These are phyloP conservation scores for Petaurus breviceps DNA, from an alignment of 2,113 vertebrate species.

Conservation along the genomic window DNA sequence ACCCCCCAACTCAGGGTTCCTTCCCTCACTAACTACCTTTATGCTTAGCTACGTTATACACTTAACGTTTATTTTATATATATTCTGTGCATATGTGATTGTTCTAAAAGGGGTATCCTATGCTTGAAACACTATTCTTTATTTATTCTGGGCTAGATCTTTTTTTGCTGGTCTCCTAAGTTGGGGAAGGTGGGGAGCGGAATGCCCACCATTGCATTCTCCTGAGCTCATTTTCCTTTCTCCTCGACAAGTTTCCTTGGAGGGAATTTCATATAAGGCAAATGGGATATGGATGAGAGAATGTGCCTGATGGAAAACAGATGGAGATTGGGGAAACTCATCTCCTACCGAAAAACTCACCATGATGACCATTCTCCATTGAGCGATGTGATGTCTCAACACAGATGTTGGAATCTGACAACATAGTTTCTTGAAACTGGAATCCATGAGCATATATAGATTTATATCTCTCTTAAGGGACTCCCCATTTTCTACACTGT, in stretches of 20 bases:
- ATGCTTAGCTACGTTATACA: too few species aligned
- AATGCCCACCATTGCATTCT: not conserved
- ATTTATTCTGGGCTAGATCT: not conserved
- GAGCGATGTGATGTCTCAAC: not conserved
- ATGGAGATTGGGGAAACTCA: not conserved
- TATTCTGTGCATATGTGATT: not conserved
- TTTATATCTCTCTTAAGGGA: not conserved
- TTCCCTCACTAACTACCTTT: too few species aligned
- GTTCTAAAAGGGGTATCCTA: not conserved
- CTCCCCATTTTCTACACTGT: not conserved
- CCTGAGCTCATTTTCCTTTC: not conserved
- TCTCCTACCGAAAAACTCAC: not conserved
- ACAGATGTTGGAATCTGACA: conserved; percentile 19
- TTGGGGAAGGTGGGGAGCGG: not conserved
- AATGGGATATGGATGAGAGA: not conserved
- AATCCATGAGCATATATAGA: not conserved
- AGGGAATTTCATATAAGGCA: not conserved
- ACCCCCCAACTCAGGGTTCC: too few species aligned
- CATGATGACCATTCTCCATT: not conserved
- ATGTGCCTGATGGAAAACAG: conserved; percentile 20
- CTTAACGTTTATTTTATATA: too few species aligned
- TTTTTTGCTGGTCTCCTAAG: not conserved
- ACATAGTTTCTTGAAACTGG: not conserved
- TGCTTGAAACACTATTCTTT: not conserved
- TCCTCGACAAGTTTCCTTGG: conserved; percentile 21